Percentiles rank a stretch among this genome's conserved stretches.
phyloP scores from a whole-genome alignment of 1,140 invertebrate species.

The Vanessa atalanta region DNA sequence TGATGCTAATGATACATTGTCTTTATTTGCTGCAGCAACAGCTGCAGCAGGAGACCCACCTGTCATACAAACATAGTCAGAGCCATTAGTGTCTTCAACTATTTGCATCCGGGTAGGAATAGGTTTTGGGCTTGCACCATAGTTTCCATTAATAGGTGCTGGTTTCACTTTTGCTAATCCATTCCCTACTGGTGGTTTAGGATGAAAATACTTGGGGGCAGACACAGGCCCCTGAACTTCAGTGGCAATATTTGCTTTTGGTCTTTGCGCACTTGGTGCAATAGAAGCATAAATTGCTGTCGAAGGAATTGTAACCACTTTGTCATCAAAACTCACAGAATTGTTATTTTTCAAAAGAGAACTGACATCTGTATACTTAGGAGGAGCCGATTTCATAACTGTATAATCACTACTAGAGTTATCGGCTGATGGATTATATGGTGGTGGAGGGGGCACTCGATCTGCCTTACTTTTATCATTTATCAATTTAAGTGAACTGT shows the following conservation, averaged over 20 bases:
- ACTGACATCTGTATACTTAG: conserved; percentile 74
- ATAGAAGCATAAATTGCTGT: conserved; percentile 80
- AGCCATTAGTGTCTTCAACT: conserved; percentile 84
- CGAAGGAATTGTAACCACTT: conserved; percentile 74
- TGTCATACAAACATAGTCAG: conserved; percentile 88
- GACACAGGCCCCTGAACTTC: conserved; percentile 69
- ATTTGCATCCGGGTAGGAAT: conserved; percentile 72
- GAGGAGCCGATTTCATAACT: conserved; percentile 73
- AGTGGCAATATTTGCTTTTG: conserved; percentile 78
- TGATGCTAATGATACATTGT: conserved; percentile 63
- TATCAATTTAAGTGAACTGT: conserved; percentile 52
- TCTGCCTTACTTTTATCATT: conserved; percentile 66
- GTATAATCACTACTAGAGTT: conserved; percentile 71
- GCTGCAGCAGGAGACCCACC: conserved; percentile 78
- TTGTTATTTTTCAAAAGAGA: conserved; percentile 68
- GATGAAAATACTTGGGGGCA: conserved; percentile 76
- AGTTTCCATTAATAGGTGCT: conserved; percentile 59
- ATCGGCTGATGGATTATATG: conserved; percentile 58
- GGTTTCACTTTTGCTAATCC: conserved; percentile 62
- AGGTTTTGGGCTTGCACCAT: conserved; percentile 52
- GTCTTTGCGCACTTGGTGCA: conserved; percentile 79
- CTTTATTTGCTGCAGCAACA: conserved; percentile 57
- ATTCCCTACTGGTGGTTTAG: conserved; percentile 65
- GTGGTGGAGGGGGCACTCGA: conserved; percentile 62
- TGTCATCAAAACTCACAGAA: conserved; percentile 72